Base-by-base conservation (phyloP, 2,113 vertebrate species). In the Monopterus albus region DNA sequence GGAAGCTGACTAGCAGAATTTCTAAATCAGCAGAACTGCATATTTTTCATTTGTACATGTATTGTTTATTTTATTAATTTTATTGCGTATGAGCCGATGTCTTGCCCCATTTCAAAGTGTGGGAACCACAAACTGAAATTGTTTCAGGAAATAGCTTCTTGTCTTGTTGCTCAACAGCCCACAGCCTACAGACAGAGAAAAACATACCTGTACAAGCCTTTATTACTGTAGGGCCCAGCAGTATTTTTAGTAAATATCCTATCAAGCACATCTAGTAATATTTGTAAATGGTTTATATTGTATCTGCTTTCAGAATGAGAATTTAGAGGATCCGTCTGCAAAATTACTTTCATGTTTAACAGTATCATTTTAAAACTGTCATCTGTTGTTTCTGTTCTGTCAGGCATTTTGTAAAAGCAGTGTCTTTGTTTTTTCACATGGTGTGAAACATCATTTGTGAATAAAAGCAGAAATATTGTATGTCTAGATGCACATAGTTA, bases 61-160 rank as follows among this genome's bases (percentile, higher is more conserved):
- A 35, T 12, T 15, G 0, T 47, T 17, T 39, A 29, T 3, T 7
- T 42, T 0, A 14, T 1, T 14, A n/a, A n/a, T 7, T 23, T n/a
- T 17, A 31, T 5, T 25, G 21, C 36, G 17, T n/a, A 12, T 31
- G 4, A 33, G 12, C 1, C 35, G 15, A 0, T 5, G 38, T 49
- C 25, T 65, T 66, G 42, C 72, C 3, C 7, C 58, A 43, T 31
- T 23, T 51, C 46, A 55, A 38, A 59, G 55, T 17, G 38, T 18
- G 15, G 8, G 33, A 60, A 74, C 71, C 67, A 8, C 70, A 67
- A 35, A 7, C 50, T 62, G 43, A 65, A 68, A 46, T 10, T 11
- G 43, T 75, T 81, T 55, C 75, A 87, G 87, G 84, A 88, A 91
- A 69, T 52, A 4, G 28, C 42, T 21, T 73, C 33, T 45, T 11